phyloP scores from a whole-genome alignment of 1,140 invertebrate species.

The Orchesella cincta region DNA sequence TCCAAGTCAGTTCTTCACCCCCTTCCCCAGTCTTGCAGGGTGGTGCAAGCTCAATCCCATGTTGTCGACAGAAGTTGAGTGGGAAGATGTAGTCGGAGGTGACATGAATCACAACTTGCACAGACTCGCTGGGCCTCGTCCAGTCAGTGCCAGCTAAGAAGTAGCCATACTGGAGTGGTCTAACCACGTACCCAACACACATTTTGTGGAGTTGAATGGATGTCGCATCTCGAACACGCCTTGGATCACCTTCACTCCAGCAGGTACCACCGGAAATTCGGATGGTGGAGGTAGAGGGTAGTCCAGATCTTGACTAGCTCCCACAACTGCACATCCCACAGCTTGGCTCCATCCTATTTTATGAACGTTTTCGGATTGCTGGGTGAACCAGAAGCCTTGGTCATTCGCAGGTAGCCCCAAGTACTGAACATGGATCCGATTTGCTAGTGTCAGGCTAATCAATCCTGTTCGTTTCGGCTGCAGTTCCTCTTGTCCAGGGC shows the following conservation, averaged over 20 bases:
- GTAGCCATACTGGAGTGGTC: neutral
- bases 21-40: neutral
- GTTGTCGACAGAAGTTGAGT: neutral
- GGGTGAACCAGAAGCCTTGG: neutral
- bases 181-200: neutral
- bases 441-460: neutral
- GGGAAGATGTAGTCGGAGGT: neutral
- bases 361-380: neutral
- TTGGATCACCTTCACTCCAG: neutral
- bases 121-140: neutral
- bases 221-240: neutral
- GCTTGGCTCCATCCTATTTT: neutral
- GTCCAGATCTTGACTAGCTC: neutral
- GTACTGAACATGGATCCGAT: neutral
- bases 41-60: neutral
- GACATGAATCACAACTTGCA: neutral
- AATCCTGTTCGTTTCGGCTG: neutral
- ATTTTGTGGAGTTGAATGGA: neutral
- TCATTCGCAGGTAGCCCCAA: neutral
- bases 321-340: neutral
- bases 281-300: neutral
- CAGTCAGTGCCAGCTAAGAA: slow-evolving; percentile 9
- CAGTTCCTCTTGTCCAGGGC: neutral
- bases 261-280: neutral
- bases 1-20: neutral